These are phyloP conservation scores for Tapirus indicus DNA, from an alignment of 2,797 vertebrate genomes.

Conservation along the genomic window DNA sequence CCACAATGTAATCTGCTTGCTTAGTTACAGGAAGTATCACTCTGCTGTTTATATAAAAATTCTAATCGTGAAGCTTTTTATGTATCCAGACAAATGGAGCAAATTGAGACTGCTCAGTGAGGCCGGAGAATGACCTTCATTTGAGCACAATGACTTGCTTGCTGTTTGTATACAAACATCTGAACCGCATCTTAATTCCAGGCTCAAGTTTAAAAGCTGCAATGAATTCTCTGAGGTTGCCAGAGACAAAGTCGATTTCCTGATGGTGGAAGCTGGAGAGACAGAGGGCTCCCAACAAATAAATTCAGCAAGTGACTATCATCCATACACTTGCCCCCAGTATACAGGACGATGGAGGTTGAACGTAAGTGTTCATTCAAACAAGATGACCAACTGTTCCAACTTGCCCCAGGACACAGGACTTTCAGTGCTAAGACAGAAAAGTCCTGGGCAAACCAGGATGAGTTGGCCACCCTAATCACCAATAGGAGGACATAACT, in stretches of 20 bases:
- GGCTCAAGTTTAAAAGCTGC: constrained; percentile 38
- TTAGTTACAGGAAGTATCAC: constrained; percentile 6
- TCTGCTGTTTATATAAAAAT: constrained; percentile 45
- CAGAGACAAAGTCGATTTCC: not conserved
- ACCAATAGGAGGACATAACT: not conserved
- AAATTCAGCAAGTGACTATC: not conserved
- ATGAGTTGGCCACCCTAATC: not conserved
- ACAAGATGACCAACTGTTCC: not conserved
- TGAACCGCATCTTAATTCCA: constrained; percentile 48
- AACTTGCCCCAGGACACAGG: not conserved
- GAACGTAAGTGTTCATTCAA: not conserved
- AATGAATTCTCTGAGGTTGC: constrained; percentile 16
- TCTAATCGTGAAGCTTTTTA: constrained; percentile 47
- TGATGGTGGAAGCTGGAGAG: not conserved
- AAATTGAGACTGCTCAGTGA: constrained; percentile 63
- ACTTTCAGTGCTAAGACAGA: not conserved
- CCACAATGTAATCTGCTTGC: not conserved
- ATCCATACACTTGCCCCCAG: not conserved
- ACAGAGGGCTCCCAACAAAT: not conserved
- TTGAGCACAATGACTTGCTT: constrained; percentile 3
- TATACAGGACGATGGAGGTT: not conserved
- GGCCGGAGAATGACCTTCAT: constrained; percentile 51
- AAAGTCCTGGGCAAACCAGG: not conserved
- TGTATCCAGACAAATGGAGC: constrained; percentile 68
- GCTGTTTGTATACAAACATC: constrained; percentile 65